Conservation (phyloP, 2,113 vertebrate genomes). For the Oryzias woworae region DNA sequence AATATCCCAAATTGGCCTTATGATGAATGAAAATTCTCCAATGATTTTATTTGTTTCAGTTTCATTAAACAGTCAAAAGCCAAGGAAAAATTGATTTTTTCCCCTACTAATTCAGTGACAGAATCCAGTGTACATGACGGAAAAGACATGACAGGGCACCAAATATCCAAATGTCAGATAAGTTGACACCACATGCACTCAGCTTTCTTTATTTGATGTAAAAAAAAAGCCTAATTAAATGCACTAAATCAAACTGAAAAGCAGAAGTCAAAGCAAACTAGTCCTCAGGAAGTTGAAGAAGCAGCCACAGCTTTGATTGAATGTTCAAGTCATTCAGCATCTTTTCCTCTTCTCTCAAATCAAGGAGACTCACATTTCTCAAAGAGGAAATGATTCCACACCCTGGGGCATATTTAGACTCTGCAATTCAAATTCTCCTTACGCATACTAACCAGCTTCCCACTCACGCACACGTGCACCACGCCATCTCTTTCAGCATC, state of each 20-base stretch:
- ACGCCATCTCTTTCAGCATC: conserved; percentile 18
- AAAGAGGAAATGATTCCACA: conserved; percentile 37
- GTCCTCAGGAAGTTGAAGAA: conserved; percentile 22
- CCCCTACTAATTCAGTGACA: conserved; percentile 40
- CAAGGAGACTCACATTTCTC: conserved; percentile 46
- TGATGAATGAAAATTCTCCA: conserved; percentile 40
- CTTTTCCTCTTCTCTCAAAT: conserved; percentile 16
- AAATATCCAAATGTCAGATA: conserved; percentile 53
- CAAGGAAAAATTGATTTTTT: conserved; percentile 56
- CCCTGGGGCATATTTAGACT: conserved; percentile 35
- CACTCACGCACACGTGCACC: conserved; percentile 28
- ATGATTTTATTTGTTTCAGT: conserved; percentile 36
- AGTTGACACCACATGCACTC: conserved; percentile 52
- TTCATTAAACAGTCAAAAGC: conserved; percentile 55
- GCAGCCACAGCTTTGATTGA: conserved; percentile 18
- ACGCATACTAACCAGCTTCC: conserved; percentile 25
- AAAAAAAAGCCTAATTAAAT: conserved; percentile 29
- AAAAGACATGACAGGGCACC: conserved; percentile 8
- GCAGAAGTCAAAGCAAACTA: conserved; percentile 24
- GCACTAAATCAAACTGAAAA: conserved; percentile 39
- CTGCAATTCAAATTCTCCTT: conserved; percentile 9
- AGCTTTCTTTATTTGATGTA: conserved; percentile 37
- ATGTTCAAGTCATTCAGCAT: conserved; percentile 22
- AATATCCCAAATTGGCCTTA: conserved; percentile 25
- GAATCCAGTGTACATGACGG: conserved; percentile 39